Conservation (phyloP, 2,113 vertebrate species). For the Actenoides hombroni region DNA sequence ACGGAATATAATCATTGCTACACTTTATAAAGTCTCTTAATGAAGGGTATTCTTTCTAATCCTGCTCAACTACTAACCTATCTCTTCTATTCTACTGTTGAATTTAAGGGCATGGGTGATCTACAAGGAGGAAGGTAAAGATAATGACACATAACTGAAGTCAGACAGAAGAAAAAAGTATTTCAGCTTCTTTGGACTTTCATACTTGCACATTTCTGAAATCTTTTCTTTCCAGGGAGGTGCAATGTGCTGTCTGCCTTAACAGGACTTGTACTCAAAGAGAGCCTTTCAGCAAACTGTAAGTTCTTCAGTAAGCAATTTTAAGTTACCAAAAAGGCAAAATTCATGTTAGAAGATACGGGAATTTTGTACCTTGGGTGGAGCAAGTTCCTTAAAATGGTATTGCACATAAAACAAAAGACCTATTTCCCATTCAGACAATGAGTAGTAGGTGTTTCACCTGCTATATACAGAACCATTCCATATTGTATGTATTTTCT, state of each 20-base stretch:
- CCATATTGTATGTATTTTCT: neutral
- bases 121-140: neutral
- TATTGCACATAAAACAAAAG: neutral
- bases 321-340: neutral
- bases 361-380: neutral
- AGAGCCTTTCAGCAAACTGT: neutral
- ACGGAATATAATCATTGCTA: neutral
- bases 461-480: neutral
- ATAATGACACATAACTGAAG: neutral
- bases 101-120: neutral
- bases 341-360: neutral
- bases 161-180: neutral
- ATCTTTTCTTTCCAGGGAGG: neutral
- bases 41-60: neutral
- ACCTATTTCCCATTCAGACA: accelerated
- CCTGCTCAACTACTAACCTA: neutral
- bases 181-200: neutral
- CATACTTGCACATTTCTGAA: neutral
- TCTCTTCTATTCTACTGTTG: neutral
- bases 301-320: neutral
- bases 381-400: neutral
- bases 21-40: neutral
- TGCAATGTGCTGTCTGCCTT: neutral
- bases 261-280: neutral
- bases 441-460: neutral